Base-by-base conservation (phyloP, 2,888 invertebrate species). In the Falcaria lacertinaria region DNA sequence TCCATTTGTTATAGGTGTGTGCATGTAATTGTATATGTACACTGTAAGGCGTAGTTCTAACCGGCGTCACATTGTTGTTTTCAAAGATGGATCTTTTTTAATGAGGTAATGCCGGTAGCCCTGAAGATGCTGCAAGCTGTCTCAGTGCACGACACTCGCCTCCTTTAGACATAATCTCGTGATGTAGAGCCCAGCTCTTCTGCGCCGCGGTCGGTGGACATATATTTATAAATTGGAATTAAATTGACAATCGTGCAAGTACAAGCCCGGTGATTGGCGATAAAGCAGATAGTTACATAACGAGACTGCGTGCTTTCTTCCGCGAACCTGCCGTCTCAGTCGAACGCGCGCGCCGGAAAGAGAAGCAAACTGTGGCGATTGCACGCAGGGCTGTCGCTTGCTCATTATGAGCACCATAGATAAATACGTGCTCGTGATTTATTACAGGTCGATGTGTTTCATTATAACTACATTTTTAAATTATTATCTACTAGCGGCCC, bases 281-380 rank as follows among this genome's bases (percentile, higher is more conserved):
- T 79, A 74, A 69, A 73, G 60, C 65, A 64, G 73, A 73, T 54
- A 70, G 75, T 85, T 85, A 75, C 74, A 69, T 80, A 82, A 84
- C 65, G 50, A 64, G 60, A 44, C 50, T 42, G 43, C 48, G 70
- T 66, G 78, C 78, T 83, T 83, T 86, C 86, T 86, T 83, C 83
- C 82, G 83, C 78, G 74, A 81, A 71, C 68, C 53, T 45, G 47
- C 49, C 47, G 52, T 74, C 79, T 58, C 65, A 54, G 54, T 76
- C 69, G 54, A 47, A 45, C 28, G 48, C 42, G 38, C 50, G 44
- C 43, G 55, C 45, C 52, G 47, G 68, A 73, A 52, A 45, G 64
- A 60, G 73, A 71, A 44, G 50, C 45, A 33, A 41, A 49, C 57
- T 63, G 53, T 61, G 58, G 66, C 65, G 64, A 70, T 58, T 64